These are phyloP conservation scores for Syngnathus typhle DNA, from an alignment of 2,113 vertebrate species.

Conservation along the genomic window DNA sequence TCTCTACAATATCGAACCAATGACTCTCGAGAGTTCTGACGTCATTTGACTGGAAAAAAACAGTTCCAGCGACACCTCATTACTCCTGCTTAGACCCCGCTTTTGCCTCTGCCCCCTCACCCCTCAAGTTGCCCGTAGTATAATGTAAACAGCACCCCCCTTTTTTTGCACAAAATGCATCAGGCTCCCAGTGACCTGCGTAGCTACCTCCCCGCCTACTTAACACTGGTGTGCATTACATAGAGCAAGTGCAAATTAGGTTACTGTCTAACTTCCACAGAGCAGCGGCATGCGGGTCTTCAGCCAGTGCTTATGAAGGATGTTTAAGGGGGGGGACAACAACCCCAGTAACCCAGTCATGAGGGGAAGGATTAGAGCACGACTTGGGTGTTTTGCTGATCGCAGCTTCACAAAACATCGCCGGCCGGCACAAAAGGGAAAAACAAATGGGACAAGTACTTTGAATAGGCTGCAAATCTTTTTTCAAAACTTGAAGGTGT, in stretches of 20 bases:
- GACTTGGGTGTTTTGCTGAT: slow-evolving; percentile 68
- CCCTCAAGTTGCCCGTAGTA: slow-evolving; percentile 44
- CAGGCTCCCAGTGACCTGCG: slow-evolving; percentile 41
- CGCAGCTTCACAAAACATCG: slow-evolving; percentile 63
- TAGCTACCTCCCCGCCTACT: slow-evolving; percentile 36
- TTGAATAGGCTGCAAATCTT: slow-evolving; percentile 40
- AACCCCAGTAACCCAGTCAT: slow-evolving; percentile 53
- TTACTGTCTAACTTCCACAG: slow-evolving; percentile 60
- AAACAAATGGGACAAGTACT: slow-evolving; percentile 29
- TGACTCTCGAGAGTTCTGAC: slow-evolving; percentile 58
- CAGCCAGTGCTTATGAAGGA: slow-evolving; percentile 42
- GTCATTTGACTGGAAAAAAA: slow-evolving; percentile 59
- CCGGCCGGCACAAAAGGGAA: slow-evolving; percentile 3
- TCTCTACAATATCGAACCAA: slow-evolving; percentile 49
- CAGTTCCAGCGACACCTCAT: slow-evolving; percentile 69
- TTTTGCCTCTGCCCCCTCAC: slow-evolving; percentile 50
- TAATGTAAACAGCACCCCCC: slow-evolving; percentile 41
- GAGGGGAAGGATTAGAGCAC: slow-evolving; percentile 66
- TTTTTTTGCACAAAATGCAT: slow-evolving; percentile 14
- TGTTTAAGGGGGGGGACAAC: slow-evolving; percentile 36
- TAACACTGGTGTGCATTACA: slow-evolving; percentile 63
- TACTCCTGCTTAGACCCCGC: slow-evolving; percentile 49
- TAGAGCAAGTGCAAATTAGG: slow-evolving; percentile 71
- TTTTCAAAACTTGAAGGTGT: slow-evolving; percentile 25
- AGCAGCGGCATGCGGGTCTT: slow-evolving; percentile 44